These are phyloP conservation scores for Steromphala cineraria DNA, from an alignment of 2,888 invertebrate genomes.

Conservation along the genomic window DNA sequence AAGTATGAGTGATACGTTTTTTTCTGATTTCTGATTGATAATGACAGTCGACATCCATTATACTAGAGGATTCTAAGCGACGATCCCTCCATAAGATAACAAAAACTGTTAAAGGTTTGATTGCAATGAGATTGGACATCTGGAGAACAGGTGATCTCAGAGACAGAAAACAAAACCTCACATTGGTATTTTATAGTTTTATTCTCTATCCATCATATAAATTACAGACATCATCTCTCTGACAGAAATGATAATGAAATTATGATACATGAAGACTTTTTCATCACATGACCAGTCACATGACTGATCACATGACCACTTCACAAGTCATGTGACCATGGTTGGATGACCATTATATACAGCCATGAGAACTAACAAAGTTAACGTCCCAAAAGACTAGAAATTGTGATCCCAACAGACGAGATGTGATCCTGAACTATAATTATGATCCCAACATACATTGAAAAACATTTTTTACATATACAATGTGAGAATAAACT, in stretches of 20 bases:
- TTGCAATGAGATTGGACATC: no score
- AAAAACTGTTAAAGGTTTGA: no score
- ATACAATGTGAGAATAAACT: no score
- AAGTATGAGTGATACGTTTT: no score
- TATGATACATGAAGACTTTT: not conserved
- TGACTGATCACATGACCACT: not conserved
- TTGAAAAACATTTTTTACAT: no score
- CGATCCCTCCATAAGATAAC: no score
- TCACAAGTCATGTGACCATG: not conserved
- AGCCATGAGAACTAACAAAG: not conserved
- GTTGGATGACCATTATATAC: not conserved
- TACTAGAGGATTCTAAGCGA: no score
- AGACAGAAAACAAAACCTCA: not conserved
- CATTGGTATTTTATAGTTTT: not conserved
- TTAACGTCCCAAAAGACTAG: not conserved
- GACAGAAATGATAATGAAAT: slow-evolving; percentile 8
- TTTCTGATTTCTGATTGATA: no score
- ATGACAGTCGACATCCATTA: no score
- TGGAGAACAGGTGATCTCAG: not conserved
- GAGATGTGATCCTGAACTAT: no score
- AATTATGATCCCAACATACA: no score
- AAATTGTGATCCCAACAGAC: not conserved
- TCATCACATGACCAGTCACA: no score
- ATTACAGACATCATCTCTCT: not conserved
- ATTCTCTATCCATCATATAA: slow-evolving; percentile 8